Percentiles rank a stretch among this genome's conserved stretches.
phyloP scores from a whole-genome alignment of 2,888 invertebrate genomes.

The Drosophila birchii region DNA sequence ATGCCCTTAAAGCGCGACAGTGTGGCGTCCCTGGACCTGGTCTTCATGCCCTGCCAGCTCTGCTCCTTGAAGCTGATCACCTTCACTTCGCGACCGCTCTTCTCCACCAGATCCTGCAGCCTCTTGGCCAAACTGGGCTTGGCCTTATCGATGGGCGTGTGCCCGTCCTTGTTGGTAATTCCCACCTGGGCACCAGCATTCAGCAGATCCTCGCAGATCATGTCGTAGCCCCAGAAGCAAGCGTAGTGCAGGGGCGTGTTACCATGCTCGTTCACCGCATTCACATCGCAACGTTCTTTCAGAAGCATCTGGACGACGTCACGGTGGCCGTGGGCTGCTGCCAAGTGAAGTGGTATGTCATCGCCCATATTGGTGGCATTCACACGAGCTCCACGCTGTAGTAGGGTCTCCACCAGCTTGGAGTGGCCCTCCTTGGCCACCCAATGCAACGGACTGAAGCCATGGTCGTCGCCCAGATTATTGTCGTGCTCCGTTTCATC shows the following conservation, averaged over 20 bases:
- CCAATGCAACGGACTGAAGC: constrained; percentile 99
- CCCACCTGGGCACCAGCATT: constrained; percentile 95
- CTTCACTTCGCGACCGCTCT: constrained; percentile 96
- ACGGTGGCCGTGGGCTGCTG: constrained; percentile 97
- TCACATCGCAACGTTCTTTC: constrained; percentile 91
- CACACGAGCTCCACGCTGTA: constrained; percentile 96
- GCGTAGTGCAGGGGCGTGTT: constrained; percentile 99
- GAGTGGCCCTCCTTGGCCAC: constrained; percentile 97
- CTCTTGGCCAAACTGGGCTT: constrained; percentile 90
- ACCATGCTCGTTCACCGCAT: constrained; percentile 99
- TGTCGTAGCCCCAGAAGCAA: constrained; percentile 98
- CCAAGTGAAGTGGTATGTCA: constrained; percentile 98
- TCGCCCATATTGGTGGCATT: constrained; percentile 99
- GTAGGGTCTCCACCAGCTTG: constrained; percentile 97
- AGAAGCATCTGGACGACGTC: constrained; percentile 92
- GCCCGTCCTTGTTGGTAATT: constrained; percentile 97
- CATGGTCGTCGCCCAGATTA: constrained; percentile 99
- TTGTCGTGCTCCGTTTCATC: constrained; percentile 99
- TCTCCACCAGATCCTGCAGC: constrained; percentile 91
- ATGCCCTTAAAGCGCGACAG: constrained; percentile 99
- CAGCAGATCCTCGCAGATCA: constrained; percentile 97
- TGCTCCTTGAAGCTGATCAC: constrained; percentile 99
- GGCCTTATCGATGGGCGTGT: constrained; percentile 93
- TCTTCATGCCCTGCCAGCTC: constrained; percentile 97
- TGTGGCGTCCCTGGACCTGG: constrained; percentile 97